A percentile compares a stretch with the other conserved stretches of the same genome.
phyloP scores from a whole-genome alignment of 2,888 invertebrate genomes.

The Chironomus riparius region DNA sequence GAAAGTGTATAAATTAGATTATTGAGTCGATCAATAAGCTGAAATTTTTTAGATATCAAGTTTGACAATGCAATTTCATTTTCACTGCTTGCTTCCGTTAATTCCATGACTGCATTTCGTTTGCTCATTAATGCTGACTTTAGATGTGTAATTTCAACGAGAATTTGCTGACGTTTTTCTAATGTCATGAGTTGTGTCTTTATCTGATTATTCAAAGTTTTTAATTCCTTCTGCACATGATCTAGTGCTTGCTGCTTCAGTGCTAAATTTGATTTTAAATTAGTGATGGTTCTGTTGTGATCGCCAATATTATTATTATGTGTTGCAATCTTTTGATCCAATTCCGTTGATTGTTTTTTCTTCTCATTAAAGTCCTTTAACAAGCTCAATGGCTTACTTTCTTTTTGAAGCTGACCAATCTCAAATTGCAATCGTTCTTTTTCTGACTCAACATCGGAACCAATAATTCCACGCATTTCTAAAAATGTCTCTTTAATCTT shows the following conservation, averaged over 20 bases:
- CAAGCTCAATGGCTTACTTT: slow-evolving; percentile 19
- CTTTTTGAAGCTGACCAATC: slow-evolving; percentile 29
- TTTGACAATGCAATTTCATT: slow-evolving; percentile 29
- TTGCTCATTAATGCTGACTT: slow-evolving; percentile 26
- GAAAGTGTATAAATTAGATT: slow-evolving; percentile 28
- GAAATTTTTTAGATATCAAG: slow-evolving; percentile 28
- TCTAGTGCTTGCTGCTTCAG: not conserved
- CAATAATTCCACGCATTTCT: slow-evolving; percentile 31
- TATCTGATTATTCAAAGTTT: slow-evolving; percentile 30
- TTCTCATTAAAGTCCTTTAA: slow-evolving; percentile 21
- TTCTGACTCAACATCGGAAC: slow-evolving; percentile 31
- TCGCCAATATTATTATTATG: not conserved
- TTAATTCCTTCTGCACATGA: slow-evolving; percentile 12
- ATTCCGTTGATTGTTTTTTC: slow-evolving; percentile 17
- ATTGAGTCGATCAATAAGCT: slow-evolving; percentile 28
- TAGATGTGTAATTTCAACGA: slow-evolving; percentile 31
- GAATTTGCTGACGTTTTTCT: slow-evolving; percentile 32
- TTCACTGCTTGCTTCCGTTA: slow-evolving; percentile 28
- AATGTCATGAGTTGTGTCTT: slow-evolving; percentile 30
- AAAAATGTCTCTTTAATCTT: slow-evolving; percentile 33
- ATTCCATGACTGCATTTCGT: slow-evolving; percentile 17
- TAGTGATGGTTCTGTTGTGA: not conserved
- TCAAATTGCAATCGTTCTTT: slow-evolving; percentile 29
- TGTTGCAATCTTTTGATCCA: not conserved
- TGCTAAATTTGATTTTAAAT: not conserved